Evolutionary conservation across 2,113 vertebrate species (phyloP), one percentile per base, ranked within the genome.

Genomic region (Antennarius striatus): DNA sequence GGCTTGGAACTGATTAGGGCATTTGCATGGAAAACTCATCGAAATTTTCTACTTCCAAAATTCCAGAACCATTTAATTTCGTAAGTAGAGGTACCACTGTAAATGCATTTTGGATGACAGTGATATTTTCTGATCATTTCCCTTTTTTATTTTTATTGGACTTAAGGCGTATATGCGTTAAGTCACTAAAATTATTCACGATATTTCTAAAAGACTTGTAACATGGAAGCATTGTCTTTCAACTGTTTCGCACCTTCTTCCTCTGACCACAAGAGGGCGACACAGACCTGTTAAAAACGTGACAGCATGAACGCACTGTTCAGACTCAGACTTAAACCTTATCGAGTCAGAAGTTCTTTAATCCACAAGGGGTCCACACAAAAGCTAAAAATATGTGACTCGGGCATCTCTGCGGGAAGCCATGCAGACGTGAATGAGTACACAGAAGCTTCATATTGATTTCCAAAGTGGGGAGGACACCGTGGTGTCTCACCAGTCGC

Each of bases 361-460:
- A 50, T 69, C 55, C n/a, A 50, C 28, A 6, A 47, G 66, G 56
- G 32, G 54, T 68, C 10, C 9, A 55, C 28, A 54, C 52, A 47
- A 77, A 63, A 75, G 42, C 57, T 49, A 3, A 71, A 56, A 79
- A 71, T 79, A 59, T 70, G 74, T 58, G 79, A 81, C 76, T 71
- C 48, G 1, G 80, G 82, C 77, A 48, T 76, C 57, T 68, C 74
- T 67, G n/a, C 53, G 59, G 67, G 69, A 77, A 39, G 58, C 80
- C 73, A 81, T 48, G 45, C 71, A 52, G 62, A 71, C 66, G 16
- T 77, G 81, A 74, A 68, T 55, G 57, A 79, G 68, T 80, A 85
- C 68, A 67, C 47, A 42, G 73, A 83, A 49, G 82, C 68, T 61
- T 71, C 47, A 52, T 81, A 91, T 91, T 88, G 90, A 91, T 91